A percentile compares a stretch with the other conserved stretches of the same genome.
Evolutionary conservation across 2,797 vertebrate genomes (phyloP).

Genomic region (Periparus ater): DNA sequence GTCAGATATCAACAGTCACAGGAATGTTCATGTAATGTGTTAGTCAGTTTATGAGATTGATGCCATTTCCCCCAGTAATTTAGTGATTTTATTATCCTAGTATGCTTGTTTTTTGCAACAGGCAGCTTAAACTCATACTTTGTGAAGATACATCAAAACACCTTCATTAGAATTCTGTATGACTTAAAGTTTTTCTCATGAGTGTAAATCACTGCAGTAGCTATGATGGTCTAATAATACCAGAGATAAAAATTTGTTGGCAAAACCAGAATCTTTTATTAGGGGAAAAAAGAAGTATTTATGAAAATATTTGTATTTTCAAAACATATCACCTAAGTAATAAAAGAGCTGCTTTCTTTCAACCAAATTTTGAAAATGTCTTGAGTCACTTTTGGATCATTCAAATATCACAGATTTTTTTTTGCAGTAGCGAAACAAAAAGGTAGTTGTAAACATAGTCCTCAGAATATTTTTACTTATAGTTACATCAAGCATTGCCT

Average conservation of each 20-base stretch:
- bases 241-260: background rate
- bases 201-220: background rate
- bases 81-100: background rate
- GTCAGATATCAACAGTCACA: background rate
- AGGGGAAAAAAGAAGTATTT: background rate
- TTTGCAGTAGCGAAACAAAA: background rate
- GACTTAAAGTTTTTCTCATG: background rate
- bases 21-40: background rate
- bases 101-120: background rate
- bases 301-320: background rate
- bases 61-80: background rate
- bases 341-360: background rate
- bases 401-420: background rate
- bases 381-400: background rate
- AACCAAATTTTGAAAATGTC: background rate
- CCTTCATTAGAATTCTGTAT: background rate
- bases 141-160: background rate
- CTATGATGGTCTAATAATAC: background rate
- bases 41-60: background rate
- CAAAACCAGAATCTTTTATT: background rate
- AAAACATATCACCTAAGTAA: background rate
- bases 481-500: background rate
- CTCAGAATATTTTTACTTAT: background rate
- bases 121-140: background rate
- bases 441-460: background rate